These are phyloP conservation scores for Pterocles gutturalis DNA, from an alignment of 2,113 vertebrate genomes.

Conservation along the genomic window DNA sequence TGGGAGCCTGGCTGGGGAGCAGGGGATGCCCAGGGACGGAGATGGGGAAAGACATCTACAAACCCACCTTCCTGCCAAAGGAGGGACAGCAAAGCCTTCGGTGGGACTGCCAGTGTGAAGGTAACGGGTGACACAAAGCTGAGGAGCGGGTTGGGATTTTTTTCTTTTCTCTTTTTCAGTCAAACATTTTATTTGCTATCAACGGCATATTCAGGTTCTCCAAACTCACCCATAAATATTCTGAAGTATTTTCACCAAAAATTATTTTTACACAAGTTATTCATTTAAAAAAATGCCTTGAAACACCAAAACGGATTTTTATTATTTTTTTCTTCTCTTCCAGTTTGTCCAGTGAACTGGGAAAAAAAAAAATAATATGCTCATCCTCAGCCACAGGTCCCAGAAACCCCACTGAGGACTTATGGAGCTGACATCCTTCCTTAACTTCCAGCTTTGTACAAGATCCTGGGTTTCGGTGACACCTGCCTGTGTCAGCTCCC, in stretches of 20 bases:
- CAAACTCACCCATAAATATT: background rate
- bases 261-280: background rate
- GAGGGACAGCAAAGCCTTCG: background rate
- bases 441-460: background rate
- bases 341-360: background rate
- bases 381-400: background rate
- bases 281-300: background rate
- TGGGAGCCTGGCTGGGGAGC: background rate
- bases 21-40: background rate
- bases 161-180: background rate
- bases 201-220: background rate
- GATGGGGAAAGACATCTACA: background rate
- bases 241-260: background rate
- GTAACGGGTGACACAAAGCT: background rate
- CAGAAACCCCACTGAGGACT: background rate
- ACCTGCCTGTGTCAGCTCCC: conserved; percentile 12
- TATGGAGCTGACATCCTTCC: background rate
- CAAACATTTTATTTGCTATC: background rate
- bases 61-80: background rate
- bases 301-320: background rate
- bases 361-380: background rate
- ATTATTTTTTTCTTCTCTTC: background rate
- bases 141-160: background rate
- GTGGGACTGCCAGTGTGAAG: background rate
- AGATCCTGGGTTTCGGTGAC: background rate